Percentiles rank a stretch among this genome's conserved stretches.
Conservation (phyloP, 2,113 vertebrate species). For the Corythornis madagascariensis region DNA sequence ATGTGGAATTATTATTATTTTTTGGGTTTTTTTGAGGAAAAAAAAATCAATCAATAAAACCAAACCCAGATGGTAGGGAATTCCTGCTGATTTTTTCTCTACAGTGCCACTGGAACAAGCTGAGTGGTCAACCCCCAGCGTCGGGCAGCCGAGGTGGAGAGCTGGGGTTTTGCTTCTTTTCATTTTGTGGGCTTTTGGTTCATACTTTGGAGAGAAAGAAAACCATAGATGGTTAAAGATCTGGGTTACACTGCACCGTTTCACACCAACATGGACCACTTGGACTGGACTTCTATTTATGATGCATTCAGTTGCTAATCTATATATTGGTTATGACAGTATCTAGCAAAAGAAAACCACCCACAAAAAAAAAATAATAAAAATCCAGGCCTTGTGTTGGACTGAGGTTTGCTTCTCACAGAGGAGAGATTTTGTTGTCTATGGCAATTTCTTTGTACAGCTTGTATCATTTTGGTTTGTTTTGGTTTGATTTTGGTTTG, state of each 20-base stretch:
- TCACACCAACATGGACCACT: conserved; percentile 82
- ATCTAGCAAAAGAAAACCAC: conserved; percentile 39
- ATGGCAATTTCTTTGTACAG: conserved; percentile 90
- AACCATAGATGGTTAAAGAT: conserved; percentile 74
- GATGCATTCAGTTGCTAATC: conserved; percentile 83
- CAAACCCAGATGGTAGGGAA: conserved; percentile 64
- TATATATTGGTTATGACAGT: conserved; percentile 78
- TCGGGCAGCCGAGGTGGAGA: conserved; percentile 64
- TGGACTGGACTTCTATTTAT: conserved; percentile 87
- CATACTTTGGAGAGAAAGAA: conserved; percentile 79
- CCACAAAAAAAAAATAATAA: background rate
- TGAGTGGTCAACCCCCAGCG: conserved; percentile 66
- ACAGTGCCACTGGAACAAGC: conserved; percentile 75
- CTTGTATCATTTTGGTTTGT: conserved; percentile 78
- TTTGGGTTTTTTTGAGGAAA: conserved; percentile 66
- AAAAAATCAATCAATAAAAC: conserved; percentile 55
- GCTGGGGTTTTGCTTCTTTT: conserved; percentile 45
- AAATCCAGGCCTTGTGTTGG: conserved; percentile 75
- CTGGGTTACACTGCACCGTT: conserved; percentile 75
- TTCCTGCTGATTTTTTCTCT: conserved; percentile 61
- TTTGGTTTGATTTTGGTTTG: conserved; percentile 38
- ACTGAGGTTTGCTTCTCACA: conserved; percentile 82
- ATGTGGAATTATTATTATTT: conserved; percentile 64
- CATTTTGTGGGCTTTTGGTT: conserved; percentile 68
- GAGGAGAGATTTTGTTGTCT: conserved; percentile 90